These are phyloP conservation scores for Cheumatopsyche charites DNA, from an alignment of 1,140 invertebrate species.

Conservation along the genomic window DNA sequence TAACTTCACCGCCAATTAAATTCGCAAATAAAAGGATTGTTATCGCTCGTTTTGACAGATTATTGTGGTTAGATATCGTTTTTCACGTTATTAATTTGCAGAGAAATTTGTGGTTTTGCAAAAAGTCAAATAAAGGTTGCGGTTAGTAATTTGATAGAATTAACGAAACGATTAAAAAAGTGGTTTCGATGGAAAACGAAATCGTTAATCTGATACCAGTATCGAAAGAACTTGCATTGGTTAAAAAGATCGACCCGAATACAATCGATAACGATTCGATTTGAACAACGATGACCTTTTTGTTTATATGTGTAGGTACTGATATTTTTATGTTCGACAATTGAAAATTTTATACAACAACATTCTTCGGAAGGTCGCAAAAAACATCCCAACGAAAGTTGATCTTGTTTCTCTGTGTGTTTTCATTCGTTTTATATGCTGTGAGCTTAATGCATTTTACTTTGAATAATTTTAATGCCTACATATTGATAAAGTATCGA, in stretches of 20 bases:
- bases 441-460: neutral
- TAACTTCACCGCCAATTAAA: too few relatives aligned
- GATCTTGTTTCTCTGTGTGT: neutral
- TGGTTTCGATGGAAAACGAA: too few relatives aligned
- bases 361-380: conserved; percentile 13
- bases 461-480: neutral
- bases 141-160: too few relatives aligned
- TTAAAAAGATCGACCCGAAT: neutral
- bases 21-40: too few relatives aligned
- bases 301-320: neutral
- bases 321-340: neutral
- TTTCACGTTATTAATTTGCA: too few relatives aligned
- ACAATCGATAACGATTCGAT: conserved; percentile 3
- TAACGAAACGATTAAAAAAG: too few relatives aligned
- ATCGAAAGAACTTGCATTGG: neutral
- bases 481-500: too few relatives aligned
- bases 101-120: too few relatives aligned
- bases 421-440: conserved; percentile 4
- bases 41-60: too few relatives aligned
- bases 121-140: too few relatives aligned
- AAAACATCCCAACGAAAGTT: neutral
- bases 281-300: neutral
- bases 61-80: too few relatives aligned
- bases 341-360: conserved; percentile 12
- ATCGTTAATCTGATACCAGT: too few relatives aligned